These are phyloP conservation scores for Drosophila mimica DNA, from an alignment of 2,888 invertebrate genomes.

Conservation along the genomic window DNA sequence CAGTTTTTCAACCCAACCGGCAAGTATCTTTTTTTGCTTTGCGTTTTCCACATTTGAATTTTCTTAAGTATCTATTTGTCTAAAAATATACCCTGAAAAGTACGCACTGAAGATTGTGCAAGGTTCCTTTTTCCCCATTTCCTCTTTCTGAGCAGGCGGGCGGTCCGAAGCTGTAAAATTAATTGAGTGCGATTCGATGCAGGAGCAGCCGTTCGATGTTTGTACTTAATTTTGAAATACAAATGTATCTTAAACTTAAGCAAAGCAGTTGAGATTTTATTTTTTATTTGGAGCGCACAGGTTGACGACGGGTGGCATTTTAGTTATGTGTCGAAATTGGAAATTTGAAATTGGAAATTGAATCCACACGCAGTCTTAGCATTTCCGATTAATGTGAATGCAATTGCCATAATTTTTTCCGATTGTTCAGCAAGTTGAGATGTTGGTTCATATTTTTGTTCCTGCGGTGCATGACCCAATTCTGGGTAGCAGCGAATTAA, in stretches of 20 bases:
- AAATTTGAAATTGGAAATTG: slow-evolving; percentile 36
- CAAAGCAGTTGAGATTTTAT: background rate
- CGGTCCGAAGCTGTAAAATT: slow-evolving; percentile 52
- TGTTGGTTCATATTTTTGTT: slow-evolving; percentile 15
- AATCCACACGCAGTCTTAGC: slow-evolving; percentile 39
- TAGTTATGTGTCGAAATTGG: slow-evolving; percentile 58
- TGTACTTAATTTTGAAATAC: slow-evolving; percentile 21
- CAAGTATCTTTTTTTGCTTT: slow-evolving; percentile 6
- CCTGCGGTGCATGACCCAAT: slow-evolving; percentile 40
- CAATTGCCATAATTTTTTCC: slow-evolving; percentile 4
- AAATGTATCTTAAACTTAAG: slow-evolving; percentile 30
- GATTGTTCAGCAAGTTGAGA: slow-evolving; percentile 20
- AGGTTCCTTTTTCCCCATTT: slow-evolving; percentile 18
- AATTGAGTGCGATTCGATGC: slow-evolving; percentile 70
- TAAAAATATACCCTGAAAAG: slow-evolving; percentile 26
- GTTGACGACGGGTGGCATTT: slow-evolving; percentile 63
- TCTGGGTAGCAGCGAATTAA: slow-evolving; percentile 5
- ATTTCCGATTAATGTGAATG: slow-evolving; percentile 31
- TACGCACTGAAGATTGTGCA: slow-evolving; percentile 48
- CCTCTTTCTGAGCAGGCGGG: slow-evolving; percentile 22
- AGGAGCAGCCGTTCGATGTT: slow-evolving; percentile 37
- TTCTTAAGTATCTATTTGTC: slow-evolving; percentile 38
- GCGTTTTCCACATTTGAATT: slow-evolving; percentile 31
- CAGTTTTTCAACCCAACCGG: background rate
- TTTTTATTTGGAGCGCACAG: slow-evolving; percentile 13